Conservation (phyloP, 2,113 vertebrate genomes). For the Colaptes auratus region DNA sequence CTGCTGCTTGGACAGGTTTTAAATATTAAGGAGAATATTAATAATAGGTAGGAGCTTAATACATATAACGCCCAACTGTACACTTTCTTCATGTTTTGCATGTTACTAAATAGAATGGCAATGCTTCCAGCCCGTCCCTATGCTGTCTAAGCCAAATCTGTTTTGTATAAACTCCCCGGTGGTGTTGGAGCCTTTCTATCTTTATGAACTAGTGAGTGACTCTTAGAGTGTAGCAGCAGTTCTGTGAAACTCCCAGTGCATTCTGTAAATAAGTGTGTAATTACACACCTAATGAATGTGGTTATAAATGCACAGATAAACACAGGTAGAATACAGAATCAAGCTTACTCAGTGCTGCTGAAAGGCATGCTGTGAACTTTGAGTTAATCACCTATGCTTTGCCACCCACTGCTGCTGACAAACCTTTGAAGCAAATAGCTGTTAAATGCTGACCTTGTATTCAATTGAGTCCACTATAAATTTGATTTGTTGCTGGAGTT, state of each 20-base stretch:
- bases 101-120: not conserved
- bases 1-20: not conserved
- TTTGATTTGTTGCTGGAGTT: not conserved
- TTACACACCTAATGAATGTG: not conserved
- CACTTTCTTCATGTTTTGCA: not conserved
- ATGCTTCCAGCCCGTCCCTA: not conserved
- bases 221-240: not conserved
- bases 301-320: not conserved
- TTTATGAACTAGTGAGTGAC: not conserved
- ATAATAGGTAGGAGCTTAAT: not conserved
- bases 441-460: not conserved
- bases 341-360: not conserved
- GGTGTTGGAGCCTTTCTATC: not conserved
- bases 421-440: not conserved
- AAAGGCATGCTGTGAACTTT: slow-evolving; percentile 1
- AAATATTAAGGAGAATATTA: not conserved
- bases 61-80: not conserved
- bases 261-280: not conserved
- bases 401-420: not conserved
- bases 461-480: not conserved
- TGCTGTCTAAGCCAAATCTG: not conserved
- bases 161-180: not conserved
- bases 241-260: not conserved
- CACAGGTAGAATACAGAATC: not conserved
- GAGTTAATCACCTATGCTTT: not conserved